phyloP scores from a whole-genome alignment of 1,140 invertebrate species.

The Drosophila ficusphila region DNA sequence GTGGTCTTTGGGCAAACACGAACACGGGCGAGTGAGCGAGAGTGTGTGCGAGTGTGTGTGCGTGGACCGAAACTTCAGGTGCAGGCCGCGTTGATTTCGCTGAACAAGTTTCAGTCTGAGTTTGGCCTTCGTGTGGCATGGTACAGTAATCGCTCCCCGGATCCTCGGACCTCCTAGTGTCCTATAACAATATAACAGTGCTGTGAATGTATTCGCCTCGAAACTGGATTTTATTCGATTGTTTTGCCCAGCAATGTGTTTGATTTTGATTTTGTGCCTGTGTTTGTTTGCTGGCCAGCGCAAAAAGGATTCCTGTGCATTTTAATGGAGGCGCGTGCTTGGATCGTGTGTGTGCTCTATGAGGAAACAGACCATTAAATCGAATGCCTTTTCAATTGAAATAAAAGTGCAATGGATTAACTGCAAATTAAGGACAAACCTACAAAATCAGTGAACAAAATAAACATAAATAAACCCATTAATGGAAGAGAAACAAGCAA shows the following conservation, averaged over 20 bases:
- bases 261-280: conserved; percentile 16
- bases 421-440: conserved; percentile 10
- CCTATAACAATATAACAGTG: conserved; percentile 49
- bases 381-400: background rate
- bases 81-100: conserved; percentile 76
- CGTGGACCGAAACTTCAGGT: conserved; percentile 72
- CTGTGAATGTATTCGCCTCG: conserved; percentile 32
- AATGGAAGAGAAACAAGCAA: background rate
- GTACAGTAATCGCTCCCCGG: conserved; percentile 78
- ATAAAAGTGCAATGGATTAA: conserved; percentile 17
- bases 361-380: conserved; percentile 19
- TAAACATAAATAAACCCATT: background rate
- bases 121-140: conserved; percentile 84
- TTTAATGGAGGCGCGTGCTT: conserved; percentile 53
- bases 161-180: conserved; percentile 22
- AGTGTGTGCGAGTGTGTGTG: conserved; percentile 20
- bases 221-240: conserved; percentile 60
- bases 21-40: background rate
- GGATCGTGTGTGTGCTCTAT: conserved; percentile 32
- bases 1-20: conserved; percentile 42
- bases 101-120: conserved; percentile 83
- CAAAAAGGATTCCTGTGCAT: conserved; percentile 33
- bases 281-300: conserved; percentile 25
- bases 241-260: conserved; percentile 23
- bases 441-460: background rate